Evolutionary conservation across 2,113 vertebrate genomes (phyloP).

Genomic region (Chaetura pelagica): DNA sequence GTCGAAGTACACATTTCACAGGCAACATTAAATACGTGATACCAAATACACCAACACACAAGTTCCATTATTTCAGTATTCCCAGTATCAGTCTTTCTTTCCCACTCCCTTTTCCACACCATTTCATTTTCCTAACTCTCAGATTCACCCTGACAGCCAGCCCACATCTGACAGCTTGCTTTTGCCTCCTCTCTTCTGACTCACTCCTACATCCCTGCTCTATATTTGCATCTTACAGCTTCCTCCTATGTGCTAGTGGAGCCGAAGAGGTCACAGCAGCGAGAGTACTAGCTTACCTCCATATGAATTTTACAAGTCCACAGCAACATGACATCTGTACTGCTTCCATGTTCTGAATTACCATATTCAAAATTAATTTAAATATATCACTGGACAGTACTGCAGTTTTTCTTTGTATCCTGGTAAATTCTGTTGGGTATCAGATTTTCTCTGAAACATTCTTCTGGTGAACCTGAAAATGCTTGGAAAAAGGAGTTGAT

Average conservation of each 20-base stretch:
- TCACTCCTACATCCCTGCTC: conserved; percentile 22
- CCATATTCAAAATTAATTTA: neutral
- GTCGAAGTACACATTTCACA: neutral
- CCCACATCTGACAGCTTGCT: conserved; percentile 52
- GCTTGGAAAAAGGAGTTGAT: neutral
- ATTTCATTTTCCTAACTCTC: conserved; percentile 30
- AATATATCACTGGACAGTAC: neutral
- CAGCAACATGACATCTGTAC: neutral
- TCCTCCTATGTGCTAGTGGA: neutral
- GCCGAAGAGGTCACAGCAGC: conserved; percentile 22
- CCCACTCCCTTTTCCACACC: neutral
- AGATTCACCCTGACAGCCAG: conserved; percentile 33
- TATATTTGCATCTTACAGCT: conserved; percentile 35
- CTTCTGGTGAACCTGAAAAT: neutral
- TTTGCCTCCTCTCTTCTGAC: conserved; percentile 45
- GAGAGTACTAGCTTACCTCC: neutral
- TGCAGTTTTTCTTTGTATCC: neutral
- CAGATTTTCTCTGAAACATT: neutral
- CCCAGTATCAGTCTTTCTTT: neutral
- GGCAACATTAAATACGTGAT: neutral
- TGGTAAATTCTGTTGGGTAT: neutral
- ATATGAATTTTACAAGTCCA: neutral
- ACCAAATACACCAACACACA: neutral
- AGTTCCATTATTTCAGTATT: neutral
- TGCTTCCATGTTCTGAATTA: neutral